A percentile compares a stretch with the other conserved stretches of the same genome.
These are phyloP conservation scores for Nipponia nippon DNA, from an alignment of 2,113 vertebrate species.

Conservation along the genomic window DNA sequence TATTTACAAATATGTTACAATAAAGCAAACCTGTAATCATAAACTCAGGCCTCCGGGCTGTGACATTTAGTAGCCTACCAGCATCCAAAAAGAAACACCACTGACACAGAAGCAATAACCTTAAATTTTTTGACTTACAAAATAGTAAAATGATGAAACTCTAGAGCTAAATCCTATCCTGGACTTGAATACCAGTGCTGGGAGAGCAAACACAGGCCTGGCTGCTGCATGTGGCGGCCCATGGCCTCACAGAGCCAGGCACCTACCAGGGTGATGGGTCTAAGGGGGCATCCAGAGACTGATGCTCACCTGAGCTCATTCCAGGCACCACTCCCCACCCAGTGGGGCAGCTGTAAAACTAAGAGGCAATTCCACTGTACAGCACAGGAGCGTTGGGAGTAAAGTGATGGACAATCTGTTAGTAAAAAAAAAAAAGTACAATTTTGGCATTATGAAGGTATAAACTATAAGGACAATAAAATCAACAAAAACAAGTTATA, in stretches of 20 bases:
- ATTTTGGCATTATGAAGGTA: not conserved
- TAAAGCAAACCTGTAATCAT: not conserved
- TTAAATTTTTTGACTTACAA: not conserved
- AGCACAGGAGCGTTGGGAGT: not conserved
- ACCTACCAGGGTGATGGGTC: rapidly evolving
- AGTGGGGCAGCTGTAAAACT: not conserved
- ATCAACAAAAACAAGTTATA: not conserved
- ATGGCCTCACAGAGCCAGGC: too few relatives aligned
- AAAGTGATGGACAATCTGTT: not conserved
- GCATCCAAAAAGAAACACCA: not conserved
- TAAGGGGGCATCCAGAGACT: not conserved
- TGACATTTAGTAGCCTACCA: not conserved
- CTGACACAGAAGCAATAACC: not conserved
- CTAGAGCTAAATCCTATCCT: not conserved
- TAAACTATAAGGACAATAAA: not conserved
- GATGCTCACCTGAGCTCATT: not conserved
- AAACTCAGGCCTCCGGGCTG: not conserved
- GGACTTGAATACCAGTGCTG: not conserved
- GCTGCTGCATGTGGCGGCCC: rapidly evolving
- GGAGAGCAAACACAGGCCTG: not conserved
- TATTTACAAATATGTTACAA: not conserved
- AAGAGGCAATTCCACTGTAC: not conserved
- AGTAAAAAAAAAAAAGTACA: not conserved
- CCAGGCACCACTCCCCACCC: not conserved
- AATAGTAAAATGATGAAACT: not conserved